A percentile compares a stretch with the other conserved stretches of the same genome.
Conservation (phyloP, 2,888 invertebrate genomes). For the Lochmaea crataegi region DNA sequence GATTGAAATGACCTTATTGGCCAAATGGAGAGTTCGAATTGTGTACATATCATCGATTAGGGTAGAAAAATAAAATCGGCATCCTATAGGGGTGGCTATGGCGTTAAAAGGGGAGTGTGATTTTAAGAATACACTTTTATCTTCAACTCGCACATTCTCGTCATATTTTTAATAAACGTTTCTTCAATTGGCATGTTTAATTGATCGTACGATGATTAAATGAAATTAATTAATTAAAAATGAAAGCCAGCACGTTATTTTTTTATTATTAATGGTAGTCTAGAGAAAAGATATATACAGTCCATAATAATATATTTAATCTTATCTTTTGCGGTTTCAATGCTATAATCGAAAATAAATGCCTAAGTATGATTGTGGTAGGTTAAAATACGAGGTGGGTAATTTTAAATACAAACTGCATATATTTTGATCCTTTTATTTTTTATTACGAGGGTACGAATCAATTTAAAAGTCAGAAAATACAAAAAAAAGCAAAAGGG, state of each 20-base stretch:
- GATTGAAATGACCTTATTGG: slow-evolving; percentile 46
- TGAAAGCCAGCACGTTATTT: background rate
- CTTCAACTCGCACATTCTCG: too few relatives aligned
- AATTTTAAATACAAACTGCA: too few relatives aligned
- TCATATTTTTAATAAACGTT: too few relatives aligned
- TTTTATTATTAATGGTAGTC: background rate
- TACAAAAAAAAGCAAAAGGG: too few relatives aligned
- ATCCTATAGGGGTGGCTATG: background rate
- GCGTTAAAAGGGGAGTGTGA: background rate
- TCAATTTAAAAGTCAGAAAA: too few relatives aligned
- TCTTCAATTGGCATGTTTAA: too few relatives aligned
- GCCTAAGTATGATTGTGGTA: background rate
- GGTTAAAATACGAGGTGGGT: too few relatives aligned
- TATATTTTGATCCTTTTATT: too few relatives aligned
- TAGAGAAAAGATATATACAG: background rate
- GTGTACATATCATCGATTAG: slow-evolving; percentile 19
- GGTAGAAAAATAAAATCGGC: background rate
- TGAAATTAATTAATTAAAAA: background rate
- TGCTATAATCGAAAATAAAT: background rate
- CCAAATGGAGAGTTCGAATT: slow-evolving; percentile 28
- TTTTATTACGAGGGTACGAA: too few relatives aligned
- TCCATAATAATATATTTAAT: background rate
- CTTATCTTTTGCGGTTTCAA: background rate
- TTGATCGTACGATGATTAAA: background rate
- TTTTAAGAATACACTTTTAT: background rate